Evolutionary conservation across 1,140 invertebrate species (phyloP).

Genomic region (Anastrepha ludens): DNA sequence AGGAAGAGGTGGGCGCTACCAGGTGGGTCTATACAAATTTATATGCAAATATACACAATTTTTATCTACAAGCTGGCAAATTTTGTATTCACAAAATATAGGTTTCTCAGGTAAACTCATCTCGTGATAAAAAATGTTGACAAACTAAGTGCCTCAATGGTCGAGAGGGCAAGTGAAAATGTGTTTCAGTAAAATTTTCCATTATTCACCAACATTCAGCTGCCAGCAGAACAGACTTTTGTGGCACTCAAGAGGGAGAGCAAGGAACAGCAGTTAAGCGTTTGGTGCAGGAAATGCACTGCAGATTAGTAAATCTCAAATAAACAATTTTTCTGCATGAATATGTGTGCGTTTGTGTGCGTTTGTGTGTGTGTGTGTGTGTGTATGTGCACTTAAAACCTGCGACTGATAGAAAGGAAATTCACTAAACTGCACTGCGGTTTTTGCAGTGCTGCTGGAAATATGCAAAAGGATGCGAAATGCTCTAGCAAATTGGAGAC

Average conservation of each 20-base stretch:
- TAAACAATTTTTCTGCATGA: background rate
- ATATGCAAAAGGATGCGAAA: background rate
- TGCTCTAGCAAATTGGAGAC: background rate
- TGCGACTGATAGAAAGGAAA: background rate
- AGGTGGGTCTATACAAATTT: no score
- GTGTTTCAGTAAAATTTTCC: background rate
- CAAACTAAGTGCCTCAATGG: background rate
- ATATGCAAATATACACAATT: no score
- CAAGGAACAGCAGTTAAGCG: background rate
- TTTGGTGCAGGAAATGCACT: conserved; percentile 9
- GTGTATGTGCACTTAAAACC: background rate
- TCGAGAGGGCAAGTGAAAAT: background rate
- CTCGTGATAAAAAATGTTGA: background rate
- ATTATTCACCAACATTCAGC: background rate
- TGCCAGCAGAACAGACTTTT: background rate
- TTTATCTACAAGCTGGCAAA: no score
- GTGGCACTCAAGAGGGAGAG: background rate
- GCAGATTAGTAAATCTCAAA: background rate
- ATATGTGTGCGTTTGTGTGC: no score
- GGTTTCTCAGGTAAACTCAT: background rate
- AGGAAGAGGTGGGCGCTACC: no score
- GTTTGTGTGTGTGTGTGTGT: background rate
- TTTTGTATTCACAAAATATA: no score
- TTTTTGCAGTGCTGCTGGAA: background rate
- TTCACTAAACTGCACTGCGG: background rate